Evolutionary conservation across 2,113 vertebrate genomes (phyloP), one percentile per base, ranked within the genome.

Genomic region (Onychostruthus taczanowskii): DNA sequence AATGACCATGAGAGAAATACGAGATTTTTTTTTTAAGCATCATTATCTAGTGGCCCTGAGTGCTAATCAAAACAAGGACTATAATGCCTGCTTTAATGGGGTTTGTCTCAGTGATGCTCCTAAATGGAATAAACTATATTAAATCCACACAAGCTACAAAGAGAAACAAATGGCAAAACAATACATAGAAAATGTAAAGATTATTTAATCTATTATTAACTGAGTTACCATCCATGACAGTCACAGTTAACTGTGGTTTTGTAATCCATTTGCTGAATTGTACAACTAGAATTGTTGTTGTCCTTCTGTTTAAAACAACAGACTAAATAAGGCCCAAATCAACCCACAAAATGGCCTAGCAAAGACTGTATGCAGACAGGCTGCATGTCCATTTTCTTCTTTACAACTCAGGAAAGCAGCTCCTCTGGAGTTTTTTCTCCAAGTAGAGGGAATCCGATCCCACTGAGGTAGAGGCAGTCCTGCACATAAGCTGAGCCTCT

Each of bases 1-100:
- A 92, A 93, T 62, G 85, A 94, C 61, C 83, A 89, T 33, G 39
- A 75, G 31, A 89, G 39, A 84, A 89, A 94, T 39, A 90, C 0
- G 0, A 69, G 44, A 22, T 41, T 26, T 49, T 76, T 79, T 79
- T 89, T 93, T 91, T 89, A 82, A 78, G 66, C 68, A 88, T 88
- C 56, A 56, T 92, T 93, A 94, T 96, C 76, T 64, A 75, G 52
- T 84, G 93, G 90, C 83, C 61, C 68, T 88, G 88, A 96, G 76
- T 84, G 90, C 90, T 95, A 95, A 96, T 90, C 93, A 96, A 95
- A 96, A 84, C 79, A 95, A 81, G 49, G 56, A 64, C 69, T 89
- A 31, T 78, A 96, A 94, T 92, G 94, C 58, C 83, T 81, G 55
- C 73, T 87, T 90, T 95, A 94, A 96, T 92, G 68, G 83, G n/a